Evolutionary conservation across 2,888 invertebrate genomes (phyloP).

Genomic region (Cabera pusaria): DNA sequence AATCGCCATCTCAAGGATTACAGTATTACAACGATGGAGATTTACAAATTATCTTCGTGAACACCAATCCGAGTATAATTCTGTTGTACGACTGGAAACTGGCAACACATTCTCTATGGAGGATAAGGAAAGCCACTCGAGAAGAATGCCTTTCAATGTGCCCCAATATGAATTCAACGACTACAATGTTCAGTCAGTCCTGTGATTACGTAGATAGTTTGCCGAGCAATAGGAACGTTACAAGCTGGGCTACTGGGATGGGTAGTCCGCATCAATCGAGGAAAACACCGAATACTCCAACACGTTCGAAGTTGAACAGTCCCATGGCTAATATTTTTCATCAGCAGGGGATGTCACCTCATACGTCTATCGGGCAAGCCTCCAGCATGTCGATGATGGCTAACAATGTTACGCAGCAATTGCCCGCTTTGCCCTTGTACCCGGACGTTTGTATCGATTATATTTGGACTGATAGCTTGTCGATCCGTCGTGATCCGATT

Average conservation of each 20-base stretch:
- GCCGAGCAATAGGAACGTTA: constrained; percentile 62
- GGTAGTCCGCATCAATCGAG: constrained; percentile 71
- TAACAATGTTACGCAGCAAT: constrained; percentile 70
- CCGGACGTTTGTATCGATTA: constrained; percentile 95
- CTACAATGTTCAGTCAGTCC: constrained; percentile 68
- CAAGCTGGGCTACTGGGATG: constrained; percentile 61
- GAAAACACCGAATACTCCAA: constrained; percentile 55
- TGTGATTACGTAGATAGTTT: constrained; percentile 69
- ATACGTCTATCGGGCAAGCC: constrained; percentile 71
- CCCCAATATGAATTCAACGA: constrained; percentile 73
- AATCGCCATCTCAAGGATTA: constrained; percentile 82
- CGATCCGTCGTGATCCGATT: constrained; percentile 56
- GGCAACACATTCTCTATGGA: constrained; percentile 92
- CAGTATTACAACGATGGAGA: constrained; percentile 86
- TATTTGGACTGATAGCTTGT: constrained; percentile 91
- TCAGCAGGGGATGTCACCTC: constrained; percentile 75
- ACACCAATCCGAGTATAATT: constrained; percentile 90
- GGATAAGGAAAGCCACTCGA: constrained; percentile 87
- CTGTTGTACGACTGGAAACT: constrained; percentile 90
- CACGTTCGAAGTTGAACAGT: constrained; percentile 65
- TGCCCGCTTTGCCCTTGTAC: constrained; percentile 87
- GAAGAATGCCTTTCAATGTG: constrained; percentile 88
- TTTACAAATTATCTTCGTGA: constrained; percentile 89
- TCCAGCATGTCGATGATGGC: constrained; percentile 72
- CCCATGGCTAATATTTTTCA: constrained; percentile 74